Evolutionary conservation across 2,888 invertebrate species (phyloP).

Genomic region (Nephrotoma appendiculata): DNA sequence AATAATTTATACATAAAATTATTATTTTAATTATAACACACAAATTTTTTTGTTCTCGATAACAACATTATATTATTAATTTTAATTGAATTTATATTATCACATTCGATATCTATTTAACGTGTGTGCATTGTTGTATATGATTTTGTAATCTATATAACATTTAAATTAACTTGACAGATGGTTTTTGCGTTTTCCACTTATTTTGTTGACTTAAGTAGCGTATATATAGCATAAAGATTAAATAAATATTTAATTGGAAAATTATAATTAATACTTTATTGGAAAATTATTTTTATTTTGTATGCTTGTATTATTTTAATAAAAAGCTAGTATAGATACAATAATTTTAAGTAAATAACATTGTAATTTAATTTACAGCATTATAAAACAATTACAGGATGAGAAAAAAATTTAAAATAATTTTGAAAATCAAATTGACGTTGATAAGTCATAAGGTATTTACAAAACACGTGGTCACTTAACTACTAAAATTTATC

Average conservation of each 20-base stretch:
- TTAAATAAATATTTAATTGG: not conserved
- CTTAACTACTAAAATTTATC: no score
- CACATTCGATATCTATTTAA: not conserved
- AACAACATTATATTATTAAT: not conserved
- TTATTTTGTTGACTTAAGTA: not conserved
- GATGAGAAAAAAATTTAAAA: no score
- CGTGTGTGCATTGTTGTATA: not conserved
- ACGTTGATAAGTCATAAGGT: no score
- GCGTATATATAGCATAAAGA: not conserved
- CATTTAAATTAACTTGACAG: conserved; percentile 2
- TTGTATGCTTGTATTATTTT: not conserved
- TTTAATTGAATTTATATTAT: not conserved
- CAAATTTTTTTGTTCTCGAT: not conserved
- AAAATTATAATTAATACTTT: not conserved
- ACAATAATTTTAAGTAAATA: not conserved
- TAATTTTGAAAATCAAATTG: no score
- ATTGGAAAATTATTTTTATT: not conserved
- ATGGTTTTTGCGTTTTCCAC: not conserved
- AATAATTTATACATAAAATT: not conserved
- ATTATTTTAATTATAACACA: not conserved
- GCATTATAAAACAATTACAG: not conserved
- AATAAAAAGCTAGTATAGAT: not conserved
- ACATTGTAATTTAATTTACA: not conserved
- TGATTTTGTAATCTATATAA: not conserved
- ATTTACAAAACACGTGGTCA: no score